Evolutionary conservation across 2,888 invertebrate genomes (phyloP), one percentile per base, ranked within the genome.

Genomic region (Lasioglossum zephyrum): DNA sequence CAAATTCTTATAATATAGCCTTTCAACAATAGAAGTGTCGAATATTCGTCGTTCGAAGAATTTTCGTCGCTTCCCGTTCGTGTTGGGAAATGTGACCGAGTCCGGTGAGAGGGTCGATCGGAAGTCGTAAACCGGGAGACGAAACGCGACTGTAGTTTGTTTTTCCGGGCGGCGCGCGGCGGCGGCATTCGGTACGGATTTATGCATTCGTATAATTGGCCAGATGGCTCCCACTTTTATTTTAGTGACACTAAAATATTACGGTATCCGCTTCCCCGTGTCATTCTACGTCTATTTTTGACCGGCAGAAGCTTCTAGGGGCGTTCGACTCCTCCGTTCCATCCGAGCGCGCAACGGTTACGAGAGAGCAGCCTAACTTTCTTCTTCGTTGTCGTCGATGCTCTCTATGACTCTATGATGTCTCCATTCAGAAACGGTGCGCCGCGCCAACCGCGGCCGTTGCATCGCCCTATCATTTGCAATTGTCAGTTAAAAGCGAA

Each of bases 201-300:
- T 81, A 89, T 89, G 86, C 88, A 87, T 88, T 79, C 77, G 86
- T 85, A 88, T 90, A 90, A 91, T 91, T 89, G 90, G 86, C 91
- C 90, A 90, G 91, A 91, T 91, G 90, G 90, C 90, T 80, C 49
- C 76, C 75, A 79, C 85, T 92, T 91, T 92, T 92, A 91, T 92
- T 91, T 89, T 88, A 84, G 87, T 82, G 90, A 91, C 89, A 87
- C 83, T 89, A 88, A 90, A 89, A 87, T 91, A 88, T 90, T 88
- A 91, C 89, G 88, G 87, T 86, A 89, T 91, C 89, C 88, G 88
- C 88, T 91, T 91, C 89, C 82, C 85, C 86, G 86, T 92, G 88
- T 92, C 91, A 89, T 91, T 91, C 86, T 85, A 77, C 78, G 82
- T 88, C 89, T 92, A 92, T 92, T 92, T 91, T 88, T 86, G 85